Percentiles rank a stretch among this genome's conserved stretches.
These are phyloP conservation scores for Tineola bisselliella DNA, from an alignment of 2,888 invertebrate species.

Conservation along the genomic window DNA sequence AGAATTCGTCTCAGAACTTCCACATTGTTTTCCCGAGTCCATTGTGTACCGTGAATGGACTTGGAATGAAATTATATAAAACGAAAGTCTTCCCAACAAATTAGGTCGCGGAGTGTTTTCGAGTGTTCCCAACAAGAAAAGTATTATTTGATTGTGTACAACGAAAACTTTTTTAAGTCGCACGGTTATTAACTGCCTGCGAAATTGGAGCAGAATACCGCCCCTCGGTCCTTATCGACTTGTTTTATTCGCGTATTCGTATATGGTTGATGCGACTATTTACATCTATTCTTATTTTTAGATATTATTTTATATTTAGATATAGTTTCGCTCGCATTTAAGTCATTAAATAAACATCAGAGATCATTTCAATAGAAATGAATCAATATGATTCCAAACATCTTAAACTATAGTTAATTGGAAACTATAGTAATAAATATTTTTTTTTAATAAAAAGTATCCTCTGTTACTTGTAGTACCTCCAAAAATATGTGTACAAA, in stretches of 20 bases:
- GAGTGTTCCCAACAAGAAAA: slow-evolving; percentile 6
- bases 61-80: slow-evolving; percentile 36
- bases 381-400: no score
- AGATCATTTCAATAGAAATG: no score
- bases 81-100: slow-evolving; percentile 38
- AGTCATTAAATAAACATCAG: no score
- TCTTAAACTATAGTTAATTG: no score
- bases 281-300: no score
- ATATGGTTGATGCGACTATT: neutral
- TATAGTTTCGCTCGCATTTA: no score
- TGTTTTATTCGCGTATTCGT: neutral
- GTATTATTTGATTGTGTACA: slow-evolving; percentile 13
- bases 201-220: neutral
- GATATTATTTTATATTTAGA: no score
- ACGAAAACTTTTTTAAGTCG: neutral
- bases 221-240: neutral
- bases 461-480: no score
- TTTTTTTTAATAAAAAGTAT: no score
- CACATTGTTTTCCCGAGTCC: slow-evolving; percentile 27
- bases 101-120: slow-evolving; percentile 34
- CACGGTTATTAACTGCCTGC: neutral
- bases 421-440: no score
- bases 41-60: slow-evolving; percentile 35
- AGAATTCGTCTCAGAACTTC: slow-evolving; percentile 20
- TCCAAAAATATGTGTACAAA: no score